A percentile compares a stretch with the other conserved stretches of the same genome.
Conservation (phyloP, 2,888 invertebrate genomes). For the Apeira syringaria region DNA sequence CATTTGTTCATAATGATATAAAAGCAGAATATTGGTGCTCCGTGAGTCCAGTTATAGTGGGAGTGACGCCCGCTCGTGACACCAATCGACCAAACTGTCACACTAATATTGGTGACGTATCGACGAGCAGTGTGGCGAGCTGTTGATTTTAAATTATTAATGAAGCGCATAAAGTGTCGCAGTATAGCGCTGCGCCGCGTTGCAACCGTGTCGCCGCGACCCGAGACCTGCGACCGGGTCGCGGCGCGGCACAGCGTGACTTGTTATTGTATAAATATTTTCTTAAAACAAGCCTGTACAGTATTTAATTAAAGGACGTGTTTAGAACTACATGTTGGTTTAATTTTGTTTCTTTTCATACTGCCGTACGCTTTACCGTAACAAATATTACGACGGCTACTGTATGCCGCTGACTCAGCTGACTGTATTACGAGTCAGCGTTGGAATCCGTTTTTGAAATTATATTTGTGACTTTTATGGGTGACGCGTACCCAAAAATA, state of each 20-base stretch:
- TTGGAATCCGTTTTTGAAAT: no score
- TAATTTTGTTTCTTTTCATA: conserved; percentile 17
- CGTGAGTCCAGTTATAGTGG: neutral
- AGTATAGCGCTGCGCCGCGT: neutral
- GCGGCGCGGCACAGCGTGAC: conserved; percentile 27
- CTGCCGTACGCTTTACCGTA: no score
- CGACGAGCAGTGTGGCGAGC: neutral
- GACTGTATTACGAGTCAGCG: no score
- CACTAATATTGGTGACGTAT: neutral
- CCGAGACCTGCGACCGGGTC: conserved; percentile 9
- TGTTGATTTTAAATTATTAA: conserved; percentile 12
- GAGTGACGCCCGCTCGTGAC: neutral
- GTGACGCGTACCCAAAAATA: no score
- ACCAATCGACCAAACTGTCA: neutral
- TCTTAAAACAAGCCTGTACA: conserved; percentile 68
- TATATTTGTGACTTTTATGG: no score
- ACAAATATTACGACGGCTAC: no score
- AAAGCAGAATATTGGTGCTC: no score
- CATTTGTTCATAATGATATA: no score
- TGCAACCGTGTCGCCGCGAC: conserved; percentile 3
- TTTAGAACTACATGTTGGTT: conserved; percentile 52
- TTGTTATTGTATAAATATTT: conserved; percentile 60
- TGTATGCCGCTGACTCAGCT: no score
- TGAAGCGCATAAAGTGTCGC: conserved; percentile 16
- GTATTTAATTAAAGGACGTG: conserved; percentile 80